A percentile compares a stretch with the other conserved stretches of the same genome.
phyloP scores from a whole-genome alignment of 2,113 vertebrate species.

The Erinaceus europaeus region DNA sequence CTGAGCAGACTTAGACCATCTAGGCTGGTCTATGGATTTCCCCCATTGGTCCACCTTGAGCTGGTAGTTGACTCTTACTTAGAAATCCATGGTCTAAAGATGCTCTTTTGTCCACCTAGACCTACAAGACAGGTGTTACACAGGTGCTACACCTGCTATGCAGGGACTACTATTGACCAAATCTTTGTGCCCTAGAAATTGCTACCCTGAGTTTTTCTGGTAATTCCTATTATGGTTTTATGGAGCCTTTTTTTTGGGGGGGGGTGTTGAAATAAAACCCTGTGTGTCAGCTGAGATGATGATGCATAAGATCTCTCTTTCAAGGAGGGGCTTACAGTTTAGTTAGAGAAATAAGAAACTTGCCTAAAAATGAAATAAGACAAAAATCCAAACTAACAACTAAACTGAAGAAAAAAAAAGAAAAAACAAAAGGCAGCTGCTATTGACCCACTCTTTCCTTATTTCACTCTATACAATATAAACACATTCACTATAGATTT shows the following conservation, averaged over 20 bases:
- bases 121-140: background rate
- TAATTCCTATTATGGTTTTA: background rate
- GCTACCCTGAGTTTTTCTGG: background rate
- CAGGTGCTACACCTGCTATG: background rate
- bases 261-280: background rate
- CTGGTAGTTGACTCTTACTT: background rate
- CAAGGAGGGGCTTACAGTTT: background rate
- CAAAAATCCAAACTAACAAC: background rate
- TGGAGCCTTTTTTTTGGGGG: background rate
- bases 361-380: background rate
- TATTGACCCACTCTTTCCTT: background rate
- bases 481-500: background rate
- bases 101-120: background rate
- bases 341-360: slow-evolving; percentile 12
- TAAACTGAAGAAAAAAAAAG: background rate
- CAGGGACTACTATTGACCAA: background rate
- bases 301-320: background rate
- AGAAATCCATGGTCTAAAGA: background rate
- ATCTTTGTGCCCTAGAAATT: background rate
- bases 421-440: background rate
- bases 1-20: background rate
- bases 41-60: background rate
- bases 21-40: background rate
- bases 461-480: background rate
- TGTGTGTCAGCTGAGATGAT: background rate